These are phyloP conservation scores for Archegozetes longisetosus DNA, from an alignment of 1,140 invertebrate species.

Conservation along the genomic window DNA sequence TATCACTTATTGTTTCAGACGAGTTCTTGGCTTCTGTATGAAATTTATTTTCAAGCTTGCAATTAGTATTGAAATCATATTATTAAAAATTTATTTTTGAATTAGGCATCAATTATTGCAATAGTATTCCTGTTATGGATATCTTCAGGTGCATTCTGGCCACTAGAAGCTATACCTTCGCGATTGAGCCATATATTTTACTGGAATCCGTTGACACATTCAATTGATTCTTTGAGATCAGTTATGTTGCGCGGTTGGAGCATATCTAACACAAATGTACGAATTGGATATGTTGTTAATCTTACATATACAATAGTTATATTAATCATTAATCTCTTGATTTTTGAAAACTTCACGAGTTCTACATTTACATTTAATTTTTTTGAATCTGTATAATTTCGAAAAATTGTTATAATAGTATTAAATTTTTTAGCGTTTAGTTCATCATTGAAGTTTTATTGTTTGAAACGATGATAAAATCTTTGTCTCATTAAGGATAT, in stretches of 20 bases:
- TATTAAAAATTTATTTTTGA: constrained; percentile 6
- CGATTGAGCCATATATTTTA: constrained; percentile 61
- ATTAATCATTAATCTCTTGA: constrained; percentile 6
- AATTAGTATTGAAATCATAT: background rate
- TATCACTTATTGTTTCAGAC: constrained; percentile 66
- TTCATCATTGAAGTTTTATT: no score
- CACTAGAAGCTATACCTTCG: constrained; percentile 72
- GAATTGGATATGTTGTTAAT: constrained; percentile 3
- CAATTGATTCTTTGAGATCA: constrained; percentile 71
- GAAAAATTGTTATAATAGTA: no score
- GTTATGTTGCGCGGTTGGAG: constrained; percentile 58
- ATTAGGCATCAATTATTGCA: background rate
- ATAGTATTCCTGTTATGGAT: background rate
- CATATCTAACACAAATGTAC: background rate
- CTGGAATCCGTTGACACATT: constrained; percentile 69
- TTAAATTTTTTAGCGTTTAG: no score
- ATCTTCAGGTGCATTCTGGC: constrained; percentile 68
- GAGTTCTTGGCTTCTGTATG: constrained; percentile 72
- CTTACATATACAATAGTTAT: background rate
- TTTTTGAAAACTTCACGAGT: no score
- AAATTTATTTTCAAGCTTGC: constrained; percentile 49
- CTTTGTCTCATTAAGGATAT: no score
- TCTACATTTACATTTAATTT: no score
- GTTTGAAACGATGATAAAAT: no score
- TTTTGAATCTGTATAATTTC: no score